Evolutionary conservation across 2,888 invertebrate genomes (phyloP).

Genomic region (Chrysopilus asiliformis): DNA sequence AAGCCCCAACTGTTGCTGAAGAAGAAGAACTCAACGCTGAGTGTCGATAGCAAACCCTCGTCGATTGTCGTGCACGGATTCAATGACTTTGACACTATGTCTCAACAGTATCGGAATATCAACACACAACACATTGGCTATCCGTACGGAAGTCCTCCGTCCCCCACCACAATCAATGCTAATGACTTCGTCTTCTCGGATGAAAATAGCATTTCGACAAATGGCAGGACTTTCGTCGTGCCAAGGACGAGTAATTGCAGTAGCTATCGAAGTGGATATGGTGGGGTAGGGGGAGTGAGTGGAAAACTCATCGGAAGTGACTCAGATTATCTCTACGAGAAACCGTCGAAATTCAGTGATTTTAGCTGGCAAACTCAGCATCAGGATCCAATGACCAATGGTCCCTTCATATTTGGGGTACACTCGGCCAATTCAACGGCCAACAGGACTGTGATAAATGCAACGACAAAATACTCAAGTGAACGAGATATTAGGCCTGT

Average conservation of each 20-base stretch:
- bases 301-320: too few species aligned
- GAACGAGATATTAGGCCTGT: slow-evolving; percentile 11
- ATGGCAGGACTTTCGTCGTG: neutral
- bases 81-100: slow-evolving; percentile 33
- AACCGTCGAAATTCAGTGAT: neutral
- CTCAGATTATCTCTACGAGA: neutral
- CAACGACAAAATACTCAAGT: slow-evolving; percentile 18
- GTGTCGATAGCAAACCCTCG: slow-evolving; percentile 29
- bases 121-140: slow-evolving; percentile 32
- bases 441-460: slow-evolving; percentile 25
- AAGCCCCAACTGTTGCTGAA: slow-evolving; percentile 22
- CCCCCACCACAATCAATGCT: slow-evolving; percentile 26
- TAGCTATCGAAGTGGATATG: too few species aligned
- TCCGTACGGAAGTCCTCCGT: slow-evolving; percentile 34
- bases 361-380: neutral
- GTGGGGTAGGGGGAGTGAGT: too few species aligned
- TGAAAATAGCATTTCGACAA: slow-evolving; percentile 8
- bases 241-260: neutral
- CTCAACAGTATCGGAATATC: slow-evolving; percentile 31
- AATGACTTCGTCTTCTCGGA: slow-evolving; percentile 29
- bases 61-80: slow-evolving; percentile 34
- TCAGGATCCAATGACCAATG: slow-evolving; percentile 18
- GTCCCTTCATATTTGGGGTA: slow-evolving; percentile 49
- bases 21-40: slow-evolving; percentile 24
- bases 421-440: slow-evolving; percentile 27